These are phyloP conservation scores for Belonocnema kinseyi DNA, from an alignment of 1,140 invertebrate species.

Conservation along the genomic window DNA sequence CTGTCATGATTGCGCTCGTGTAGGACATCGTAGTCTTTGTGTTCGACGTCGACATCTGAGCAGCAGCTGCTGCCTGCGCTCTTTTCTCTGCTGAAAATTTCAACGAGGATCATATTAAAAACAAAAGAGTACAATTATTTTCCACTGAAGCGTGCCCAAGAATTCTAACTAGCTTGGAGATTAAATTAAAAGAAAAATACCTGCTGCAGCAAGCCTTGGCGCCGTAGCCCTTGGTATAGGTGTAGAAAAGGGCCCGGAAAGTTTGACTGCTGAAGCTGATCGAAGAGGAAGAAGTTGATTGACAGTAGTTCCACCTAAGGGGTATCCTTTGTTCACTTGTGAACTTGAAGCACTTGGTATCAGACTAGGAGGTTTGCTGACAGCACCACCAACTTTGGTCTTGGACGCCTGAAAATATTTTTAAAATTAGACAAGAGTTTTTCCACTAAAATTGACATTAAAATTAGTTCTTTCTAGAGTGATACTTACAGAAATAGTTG, in stretches of 20 bases:
- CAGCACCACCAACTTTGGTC: slow-evolving; percentile 60
- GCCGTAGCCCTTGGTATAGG: slow-evolving; percentile 73
- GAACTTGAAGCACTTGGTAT: slow-evolving; percentile 59
- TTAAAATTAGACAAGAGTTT: background rate
- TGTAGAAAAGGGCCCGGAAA: slow-evolving; percentile 65
- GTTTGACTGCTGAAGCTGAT: slow-evolving; percentile 66
- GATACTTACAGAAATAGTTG: slow-evolving; percentile 64
- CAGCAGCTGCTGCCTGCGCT: slow-evolving; percentile 64
- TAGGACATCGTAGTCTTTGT: slow-evolving; percentile 81
- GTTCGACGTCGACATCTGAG: slow-evolving; percentile 72
- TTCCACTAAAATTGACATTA: background rate
- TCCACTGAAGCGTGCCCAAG: background rate
- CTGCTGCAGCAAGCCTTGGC: slow-evolving; percentile 76
- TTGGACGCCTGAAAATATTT: slow-evolving; percentile 62
- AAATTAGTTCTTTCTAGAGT: slow-evolving; percentile 4
- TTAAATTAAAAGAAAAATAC: slow-evolving; percentile 54
- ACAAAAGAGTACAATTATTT: too few species aligned
- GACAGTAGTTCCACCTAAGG: slow-evolving; percentile 60
- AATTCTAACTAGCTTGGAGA: background rate
- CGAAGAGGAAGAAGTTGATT: slow-evolving; percentile 71
- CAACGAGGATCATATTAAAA: background rate
- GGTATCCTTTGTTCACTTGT: slow-evolving; percentile 66
- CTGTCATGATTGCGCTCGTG: slow-evolving; percentile 79
- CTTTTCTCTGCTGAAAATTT: slow-evolving; percentile 70
- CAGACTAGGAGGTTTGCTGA: slow-evolving; percentile 65